A percentile compares a stretch with the other conserved stretches of the same genome.
phyloP scores from a whole-genome alignment of 2,113 vertebrate genomes.

The Raphicerus campestris region DNA sequence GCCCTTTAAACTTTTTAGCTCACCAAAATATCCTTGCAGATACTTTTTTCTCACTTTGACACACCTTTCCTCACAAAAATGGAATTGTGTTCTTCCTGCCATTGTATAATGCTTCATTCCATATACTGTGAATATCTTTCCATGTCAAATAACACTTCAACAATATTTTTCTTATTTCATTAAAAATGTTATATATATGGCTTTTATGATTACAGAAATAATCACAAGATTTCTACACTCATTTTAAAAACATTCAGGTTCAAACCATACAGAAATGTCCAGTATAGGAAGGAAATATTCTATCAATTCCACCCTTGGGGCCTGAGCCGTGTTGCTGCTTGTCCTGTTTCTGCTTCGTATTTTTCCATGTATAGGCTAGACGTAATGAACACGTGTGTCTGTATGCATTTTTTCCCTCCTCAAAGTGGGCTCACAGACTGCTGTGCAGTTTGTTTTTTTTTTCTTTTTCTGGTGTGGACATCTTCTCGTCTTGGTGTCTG shows the following conservation, averaged over 20 bases:
- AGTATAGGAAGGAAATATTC: background rate
- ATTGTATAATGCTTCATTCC: background rate
- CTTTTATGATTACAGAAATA: background rate
- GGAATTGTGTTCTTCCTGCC: background rate
- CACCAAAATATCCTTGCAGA: background rate
- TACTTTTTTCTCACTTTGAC: background rate
- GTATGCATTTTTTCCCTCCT: background rate
- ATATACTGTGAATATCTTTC: background rate
- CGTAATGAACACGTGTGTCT: fast-evolving
- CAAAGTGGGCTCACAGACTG: background rate
- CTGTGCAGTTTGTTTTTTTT: background rate
- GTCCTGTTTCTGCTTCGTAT: background rate
- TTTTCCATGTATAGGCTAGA: background rate
- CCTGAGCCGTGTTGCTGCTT: background rate
- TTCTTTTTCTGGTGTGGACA: background rate
- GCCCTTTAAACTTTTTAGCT: background rate
- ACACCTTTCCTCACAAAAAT: background rate
- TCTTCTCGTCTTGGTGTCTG: background rate
- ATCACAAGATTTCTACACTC: background rate
- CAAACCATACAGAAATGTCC: background rate
- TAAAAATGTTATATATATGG: background rate
- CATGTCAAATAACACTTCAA: background rate
- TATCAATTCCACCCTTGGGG: background rate
- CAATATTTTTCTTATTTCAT: background rate
- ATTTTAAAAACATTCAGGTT: background rate